These are phyloP conservation scores for Drosophila watanabei DNA, from an alignment of 1,140 invertebrate species.

Conservation along the genomic window DNA sequence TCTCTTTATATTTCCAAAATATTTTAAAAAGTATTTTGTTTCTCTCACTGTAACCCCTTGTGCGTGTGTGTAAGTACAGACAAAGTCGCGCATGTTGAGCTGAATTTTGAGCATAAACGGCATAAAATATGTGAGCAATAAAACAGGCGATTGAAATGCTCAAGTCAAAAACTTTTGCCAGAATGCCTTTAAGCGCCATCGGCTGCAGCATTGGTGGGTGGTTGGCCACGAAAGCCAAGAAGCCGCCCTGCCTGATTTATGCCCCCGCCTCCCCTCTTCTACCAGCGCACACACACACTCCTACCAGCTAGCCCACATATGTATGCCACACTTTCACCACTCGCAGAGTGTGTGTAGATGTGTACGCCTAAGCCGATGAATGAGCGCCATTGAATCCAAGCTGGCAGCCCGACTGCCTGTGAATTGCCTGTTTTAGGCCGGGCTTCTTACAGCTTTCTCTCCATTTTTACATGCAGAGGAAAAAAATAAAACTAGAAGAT, in stretches of 20 bases:
- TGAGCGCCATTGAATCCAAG: constrained; percentile 74
- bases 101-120: constrained; percentile 83
- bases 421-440: constrained; percentile 76
- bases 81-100: constrained; percentile 57
- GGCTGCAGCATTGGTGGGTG: constrained; percentile 50
- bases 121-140: constrained; percentile 84
- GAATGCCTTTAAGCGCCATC: constrained; percentile 80
- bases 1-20: too few relatives aligned
- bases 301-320: background rate
- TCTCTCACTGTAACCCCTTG: constrained; percentile 22
- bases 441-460: constrained; percentile 19
- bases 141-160: constrained; percentile 84
- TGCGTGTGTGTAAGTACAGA: constrained; percentile 10
- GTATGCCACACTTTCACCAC: constrained; percentile 53
- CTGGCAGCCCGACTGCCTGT: constrained; percentile 60
- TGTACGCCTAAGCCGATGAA: constrained; percentile 74
- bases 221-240: constrained; percentile 8
- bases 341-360: constrained; percentile 29
- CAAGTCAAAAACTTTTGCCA: constrained; percentile 79
- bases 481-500: constrained; percentile 1
- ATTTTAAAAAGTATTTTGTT: background rate
- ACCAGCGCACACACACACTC: too few relatives aligned
- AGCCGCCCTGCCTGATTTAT: constrained; percentile 68
- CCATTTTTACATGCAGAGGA: constrained; percentile 2
- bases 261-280: constrained; percentile 53